Evolutionary conservation across 2,797 vertebrate species (phyloP).

Genomic region (Phylloscopus collybita): DNA sequence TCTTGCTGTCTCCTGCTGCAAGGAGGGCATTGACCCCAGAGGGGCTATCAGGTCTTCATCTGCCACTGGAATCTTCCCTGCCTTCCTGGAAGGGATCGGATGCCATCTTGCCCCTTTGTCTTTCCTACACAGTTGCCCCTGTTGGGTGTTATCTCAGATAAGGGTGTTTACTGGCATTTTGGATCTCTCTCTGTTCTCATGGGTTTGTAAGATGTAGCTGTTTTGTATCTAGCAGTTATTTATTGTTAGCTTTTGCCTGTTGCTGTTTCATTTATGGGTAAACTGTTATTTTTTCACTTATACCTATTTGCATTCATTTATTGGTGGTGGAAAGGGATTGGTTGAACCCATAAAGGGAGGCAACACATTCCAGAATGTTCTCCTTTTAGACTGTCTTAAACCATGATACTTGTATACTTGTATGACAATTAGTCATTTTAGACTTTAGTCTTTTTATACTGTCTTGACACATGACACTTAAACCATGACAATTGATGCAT

Average conservation of each 20-base stretch:
- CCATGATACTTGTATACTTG: neutral
- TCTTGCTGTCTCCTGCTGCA: neutral
- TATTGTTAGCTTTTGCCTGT: neutral
- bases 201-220: neutral
- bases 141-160: rapidly evolving
- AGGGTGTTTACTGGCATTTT: neutral
- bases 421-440: too few species aligned
- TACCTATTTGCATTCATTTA: rapidly evolving
- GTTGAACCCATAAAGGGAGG: neutral
- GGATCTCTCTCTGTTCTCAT: neutral
- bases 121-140: rapidly evolving
- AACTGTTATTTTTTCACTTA: neutral
- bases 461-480: neutral
- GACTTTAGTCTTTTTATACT: neutral
- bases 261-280: neutral
- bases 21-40: neutral
- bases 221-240: neutral
- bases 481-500: neutral
- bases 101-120: neutral
- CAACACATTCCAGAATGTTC: neutral
- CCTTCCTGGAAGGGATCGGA: neutral
- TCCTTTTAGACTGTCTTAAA: neutral
- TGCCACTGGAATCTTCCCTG: neutral
- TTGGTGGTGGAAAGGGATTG: rapidly evolving
- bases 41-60: rapidly evolving